phyloP scores from a whole-genome alignment of 1,140 invertebrate genomes.

The Caenorhabditis elegans region DNA sequence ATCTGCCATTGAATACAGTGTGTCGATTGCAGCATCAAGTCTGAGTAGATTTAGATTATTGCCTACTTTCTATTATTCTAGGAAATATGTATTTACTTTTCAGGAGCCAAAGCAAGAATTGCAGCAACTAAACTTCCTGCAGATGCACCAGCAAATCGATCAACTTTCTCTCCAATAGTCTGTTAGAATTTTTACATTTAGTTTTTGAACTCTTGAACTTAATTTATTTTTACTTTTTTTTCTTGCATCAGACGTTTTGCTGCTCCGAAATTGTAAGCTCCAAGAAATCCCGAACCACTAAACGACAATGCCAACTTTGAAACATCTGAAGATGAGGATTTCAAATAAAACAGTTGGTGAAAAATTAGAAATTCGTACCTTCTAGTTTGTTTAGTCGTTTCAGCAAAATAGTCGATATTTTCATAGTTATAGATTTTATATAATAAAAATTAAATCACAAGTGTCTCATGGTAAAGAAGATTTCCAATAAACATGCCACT shows the following conservation, averaged over 20 bases:
- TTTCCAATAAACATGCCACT: too few species aligned
- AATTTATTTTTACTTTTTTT: background rate
- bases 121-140: constrained; percentile 61
- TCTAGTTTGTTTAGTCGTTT: background rate
- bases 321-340: background rate
- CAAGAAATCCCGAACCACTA: constrained; percentile 56
- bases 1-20: constrained; percentile 60
- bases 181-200: background rate
- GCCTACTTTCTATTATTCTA: too few species aligned
- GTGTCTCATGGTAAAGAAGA: too few species aligned
- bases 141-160: constrained; percentile 58
- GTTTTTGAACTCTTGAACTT: background rate
- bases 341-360: background rate
- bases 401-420: background rate
- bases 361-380: background rate
- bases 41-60: too few species aligned
- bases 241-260: constrained; percentile 42
- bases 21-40: constrained; percentile 49
- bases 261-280: constrained; percentile 65
- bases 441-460: too few species aligned
- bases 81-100: too few species aligned
- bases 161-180: constrained; percentile 33
- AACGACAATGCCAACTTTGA: constrained; percentile 40
- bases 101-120: constrained; percentile 53
- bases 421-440: too few species aligned